These are phyloP conservation scores for Numida meleagris DNA, from an alignment of 2,113 vertebrate genomes.

Conservation along the genomic window DNA sequence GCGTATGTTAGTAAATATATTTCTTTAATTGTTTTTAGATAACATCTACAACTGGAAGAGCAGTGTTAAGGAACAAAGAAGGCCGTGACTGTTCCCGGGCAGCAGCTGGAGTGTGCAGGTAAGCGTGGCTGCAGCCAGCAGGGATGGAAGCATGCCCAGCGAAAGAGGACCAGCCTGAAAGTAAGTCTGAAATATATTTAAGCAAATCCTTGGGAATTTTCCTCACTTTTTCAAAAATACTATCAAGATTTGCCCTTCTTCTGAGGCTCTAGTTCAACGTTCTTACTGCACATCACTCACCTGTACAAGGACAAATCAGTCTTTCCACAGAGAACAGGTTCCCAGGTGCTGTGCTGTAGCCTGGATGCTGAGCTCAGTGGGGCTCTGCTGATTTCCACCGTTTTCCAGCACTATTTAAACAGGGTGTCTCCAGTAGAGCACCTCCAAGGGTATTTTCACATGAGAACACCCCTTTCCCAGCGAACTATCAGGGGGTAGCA, in stretches of 20 bases:
- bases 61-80: neutral
- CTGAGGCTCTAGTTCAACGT: neutral
- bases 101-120: neutral
- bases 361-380: neutral
- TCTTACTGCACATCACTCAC: neutral
- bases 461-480: neutral
- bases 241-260: neutral
- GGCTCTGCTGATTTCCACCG: neutral
- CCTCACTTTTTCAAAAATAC: neutral
- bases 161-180: neutral
- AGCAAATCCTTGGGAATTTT: neutral
- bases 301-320: neutral
- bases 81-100: neutral
- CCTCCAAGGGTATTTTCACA: neutral
- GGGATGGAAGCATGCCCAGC: neutral
- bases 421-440: neutral
- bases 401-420: neutral
- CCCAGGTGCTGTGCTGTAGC: neutral
- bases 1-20: constrained; percentile 13
- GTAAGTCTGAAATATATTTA: neutral
- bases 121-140: neutral
- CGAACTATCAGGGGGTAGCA: neutral
- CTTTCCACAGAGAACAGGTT: neutral
- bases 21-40: constrained; percentile 10
- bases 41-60: neutral